Evolutionary conservation across 2,113 vertebrate genomes (phyloP).

Genomic region (Hyla sarda): DNA sequence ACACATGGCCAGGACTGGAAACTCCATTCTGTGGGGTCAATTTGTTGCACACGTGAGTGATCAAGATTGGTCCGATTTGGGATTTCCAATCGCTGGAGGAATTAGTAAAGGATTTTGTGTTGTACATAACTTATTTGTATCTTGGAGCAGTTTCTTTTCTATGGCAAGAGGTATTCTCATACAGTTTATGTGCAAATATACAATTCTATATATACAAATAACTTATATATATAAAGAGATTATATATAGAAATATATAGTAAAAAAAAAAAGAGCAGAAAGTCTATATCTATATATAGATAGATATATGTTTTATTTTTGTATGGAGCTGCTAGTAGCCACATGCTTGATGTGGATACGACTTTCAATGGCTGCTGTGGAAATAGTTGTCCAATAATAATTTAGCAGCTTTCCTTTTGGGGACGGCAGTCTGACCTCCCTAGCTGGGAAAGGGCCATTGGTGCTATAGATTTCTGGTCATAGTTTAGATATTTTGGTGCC

Average conservation of each 20-base stretch:
- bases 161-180: conserved; percentile 29
- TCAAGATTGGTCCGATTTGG: neutral
- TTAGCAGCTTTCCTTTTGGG: neutral
- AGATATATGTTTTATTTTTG: conserved; percentile 54
- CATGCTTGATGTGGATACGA: conserved; percentile 1
- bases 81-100: neutral
- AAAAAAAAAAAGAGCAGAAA: neutral
- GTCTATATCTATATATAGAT: conserved; percentile 45
- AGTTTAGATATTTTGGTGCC: conserved; percentile 12
- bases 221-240: conserved; percentile 35
- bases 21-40: neutral
- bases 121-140: conserved; percentile 12
- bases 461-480: conserved; percentile 47
- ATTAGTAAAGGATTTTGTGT: neutral
- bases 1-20: neutral
- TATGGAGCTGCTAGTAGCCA: conserved; percentile 36
- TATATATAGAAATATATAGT: conserved; percentile 38
- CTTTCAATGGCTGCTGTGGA: neutral
- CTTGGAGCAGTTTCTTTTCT: conserved; percentile 23
- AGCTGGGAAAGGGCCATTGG: conserved; percentile 5
- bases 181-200: conserved; percentile 41
- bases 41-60: neutral
- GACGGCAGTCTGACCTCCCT: neutral
- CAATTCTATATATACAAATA: conserved; percentile 42
- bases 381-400: neutral